Conservation (phyloP, 1,140 invertebrate species). For the Aricia agestis region DNA sequence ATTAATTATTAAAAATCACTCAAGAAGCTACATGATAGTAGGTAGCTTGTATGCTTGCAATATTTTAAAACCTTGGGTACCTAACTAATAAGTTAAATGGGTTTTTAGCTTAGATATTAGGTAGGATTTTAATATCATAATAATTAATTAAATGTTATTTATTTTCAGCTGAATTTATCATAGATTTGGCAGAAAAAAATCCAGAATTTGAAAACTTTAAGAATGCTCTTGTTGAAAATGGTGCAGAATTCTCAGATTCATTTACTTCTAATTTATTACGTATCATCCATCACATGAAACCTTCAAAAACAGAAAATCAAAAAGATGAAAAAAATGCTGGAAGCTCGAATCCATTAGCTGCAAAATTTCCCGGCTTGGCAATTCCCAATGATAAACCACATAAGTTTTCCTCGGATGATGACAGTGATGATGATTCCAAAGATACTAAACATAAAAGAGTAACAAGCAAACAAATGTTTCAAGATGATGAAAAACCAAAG, state of each 20-base stretch:
- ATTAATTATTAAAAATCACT: no score
- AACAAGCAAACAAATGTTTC: conserved; percentile 68
- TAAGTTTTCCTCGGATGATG: conserved; percentile 63
- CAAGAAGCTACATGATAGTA: no score
- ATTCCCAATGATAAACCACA: conserved; percentile 88
- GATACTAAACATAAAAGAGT: conserved; percentile 60
- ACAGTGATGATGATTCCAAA: conserved; percentile 43
- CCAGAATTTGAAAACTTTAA: conserved; percentile 92
- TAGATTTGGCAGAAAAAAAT: conserved; percentile 93
- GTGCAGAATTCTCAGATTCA: conserved; percentile 95
- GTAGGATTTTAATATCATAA: no score
- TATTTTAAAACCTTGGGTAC: no score
- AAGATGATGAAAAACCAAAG: conserved; percentile 46
- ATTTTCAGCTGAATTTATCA: conserved; percentile 95
- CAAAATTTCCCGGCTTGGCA: conserved; percentile 93
- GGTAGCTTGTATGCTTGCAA: neutral
- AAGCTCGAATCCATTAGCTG: conserved; percentile 80
- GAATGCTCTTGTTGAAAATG: conserved; percentile 91
- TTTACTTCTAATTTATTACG: conserved; percentile 93
- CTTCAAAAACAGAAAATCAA: conserved; percentile 58
- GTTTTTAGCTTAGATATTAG: no score
- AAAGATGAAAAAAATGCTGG: conserved; percentile 34
- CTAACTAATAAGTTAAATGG: no score
- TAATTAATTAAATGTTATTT: neutral
- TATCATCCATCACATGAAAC: conserved; percentile 96